phyloP scores from a whole-genome alignment of 2,113 vertebrate genomes.

The Bos taurus region DNA sequence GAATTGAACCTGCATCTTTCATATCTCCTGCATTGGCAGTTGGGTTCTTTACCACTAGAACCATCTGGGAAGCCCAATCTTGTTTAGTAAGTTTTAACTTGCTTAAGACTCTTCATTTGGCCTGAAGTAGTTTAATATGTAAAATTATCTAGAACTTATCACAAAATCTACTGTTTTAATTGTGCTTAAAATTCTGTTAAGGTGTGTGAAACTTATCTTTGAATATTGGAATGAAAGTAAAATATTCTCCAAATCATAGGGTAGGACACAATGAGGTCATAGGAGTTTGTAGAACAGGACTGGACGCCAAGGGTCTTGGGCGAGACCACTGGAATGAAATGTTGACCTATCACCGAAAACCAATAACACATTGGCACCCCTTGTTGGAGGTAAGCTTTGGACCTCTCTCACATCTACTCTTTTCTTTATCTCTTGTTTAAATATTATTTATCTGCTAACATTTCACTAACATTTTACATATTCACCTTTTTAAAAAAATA shows the following conservation, averaged over 20 bases:
- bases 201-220: not conserved
- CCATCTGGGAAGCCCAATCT: not conserved
- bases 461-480: not conserved
- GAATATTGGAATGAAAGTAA: not conserved
- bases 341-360: slow-evolving; percentile 96
- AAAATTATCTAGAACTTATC: not conserved
- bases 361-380: slow-evolving; percentile 98
- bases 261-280: slow-evolving; percentile 99
- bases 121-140: not conserved
- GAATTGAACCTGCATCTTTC: fast-evolving
- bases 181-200: not conserved
- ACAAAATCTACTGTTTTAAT: not conserved
- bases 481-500: not conserved
- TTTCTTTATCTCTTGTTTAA: not conserved
- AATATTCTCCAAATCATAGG: slow-evolving; percentile 75
- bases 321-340: slow-evolving; percentile 99
- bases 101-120: not conserved
- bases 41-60: not conserved
- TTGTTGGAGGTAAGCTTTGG: slow-evolving; percentile 89
- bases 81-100: not conserved
- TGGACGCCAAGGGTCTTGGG: slow-evolving; percentile 94
- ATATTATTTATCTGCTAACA: not conserved
- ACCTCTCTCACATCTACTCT: not conserved
- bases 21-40: not conserved
- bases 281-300: slow-evolving; percentile 91